phyloP scores from a whole-genome alignment of 1,140 invertebrate genomes.

The Eumaeus atala region DNA sequence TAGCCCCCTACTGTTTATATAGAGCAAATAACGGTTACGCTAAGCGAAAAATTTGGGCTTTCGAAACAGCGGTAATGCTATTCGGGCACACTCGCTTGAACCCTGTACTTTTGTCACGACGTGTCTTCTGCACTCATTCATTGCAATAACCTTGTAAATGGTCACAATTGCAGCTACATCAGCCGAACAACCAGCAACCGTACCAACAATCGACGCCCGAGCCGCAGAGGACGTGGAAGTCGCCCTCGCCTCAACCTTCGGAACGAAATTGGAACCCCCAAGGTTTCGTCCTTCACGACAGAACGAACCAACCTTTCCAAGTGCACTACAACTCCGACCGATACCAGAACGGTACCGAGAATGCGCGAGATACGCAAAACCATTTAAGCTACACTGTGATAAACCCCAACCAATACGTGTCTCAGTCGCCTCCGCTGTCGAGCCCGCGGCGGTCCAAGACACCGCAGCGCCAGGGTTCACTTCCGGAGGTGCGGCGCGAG shows the following conservation, averaged over 20 bases:
- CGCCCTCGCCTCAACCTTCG: conserved; percentile 49
- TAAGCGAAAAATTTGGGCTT: not conserved
- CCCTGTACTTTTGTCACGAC: not conserved
- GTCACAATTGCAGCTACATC: conserved; percentile 41
- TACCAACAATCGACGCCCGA: conserved; percentile 31
- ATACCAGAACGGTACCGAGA: conserved; percentile 64
- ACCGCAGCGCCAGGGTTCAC: conserved; percentile 51
- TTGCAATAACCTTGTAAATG: not conserved
- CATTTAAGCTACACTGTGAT: conserved; percentile 66
- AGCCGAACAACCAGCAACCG: conserved; percentile 40
- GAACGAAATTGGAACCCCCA: conserved; percentile 55
- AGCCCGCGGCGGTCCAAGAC: conserved; percentile 53
- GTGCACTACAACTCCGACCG: conserved; percentile 52
- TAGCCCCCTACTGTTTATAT: too few species aligned
- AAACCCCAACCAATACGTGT: conserved; percentile 43
- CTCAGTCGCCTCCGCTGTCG: conserved; percentile 44
- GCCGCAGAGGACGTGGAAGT: conserved; percentile 53
- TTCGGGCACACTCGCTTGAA: not conserved
- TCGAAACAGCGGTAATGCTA: not conserved
- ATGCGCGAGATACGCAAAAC: conserved; percentile 42
- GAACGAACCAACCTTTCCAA: conserved; percentile 45
- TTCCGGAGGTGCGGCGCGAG: conserved; percentile 39
- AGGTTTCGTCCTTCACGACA: conserved; percentile 60
- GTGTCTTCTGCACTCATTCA: not conserved
- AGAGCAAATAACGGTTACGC: too few species aligned